Conservation (phyloP, 2,113 vertebrate species). For the Rhodinocichla rosea region DNA sequence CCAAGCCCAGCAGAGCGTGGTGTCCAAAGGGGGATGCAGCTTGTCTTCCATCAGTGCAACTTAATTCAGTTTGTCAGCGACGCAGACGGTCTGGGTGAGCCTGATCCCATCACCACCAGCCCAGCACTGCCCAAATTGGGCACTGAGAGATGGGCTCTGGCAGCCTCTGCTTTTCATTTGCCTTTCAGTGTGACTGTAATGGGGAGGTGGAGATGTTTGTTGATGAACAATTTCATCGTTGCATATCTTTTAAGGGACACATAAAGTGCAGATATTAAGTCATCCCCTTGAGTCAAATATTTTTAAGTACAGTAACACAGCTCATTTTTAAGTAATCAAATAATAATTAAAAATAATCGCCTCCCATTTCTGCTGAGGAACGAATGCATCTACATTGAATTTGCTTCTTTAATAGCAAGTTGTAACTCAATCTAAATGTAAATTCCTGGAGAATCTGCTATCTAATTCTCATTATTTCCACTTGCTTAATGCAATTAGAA, state of each 20-base stretch:
- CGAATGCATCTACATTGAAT: neutral
- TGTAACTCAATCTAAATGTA: conserved; percentile 67
- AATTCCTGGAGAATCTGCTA: conserved; percentile 58
- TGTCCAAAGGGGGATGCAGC: neutral
- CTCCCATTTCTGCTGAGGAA: conserved; percentile 22
- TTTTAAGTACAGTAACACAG: conserved; percentile 22
- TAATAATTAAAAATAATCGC: conserved; percentile 30
- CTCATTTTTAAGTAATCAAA: conserved; percentile 44
- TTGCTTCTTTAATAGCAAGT: conserved; percentile 29
- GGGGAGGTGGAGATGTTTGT: neutral
- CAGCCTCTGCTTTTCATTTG: neutral
- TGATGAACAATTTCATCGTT: neutral
- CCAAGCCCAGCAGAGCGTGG: neutral
- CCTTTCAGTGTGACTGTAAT: neutral
- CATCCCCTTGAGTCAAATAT: neutral
- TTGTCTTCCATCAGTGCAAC: neutral
- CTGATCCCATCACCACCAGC: accelerated
- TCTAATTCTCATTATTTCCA: conserved; percentile 69
- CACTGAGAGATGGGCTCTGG: neutral
- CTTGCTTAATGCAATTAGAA: conserved; percentile 67
- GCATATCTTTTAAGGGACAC: neutral
- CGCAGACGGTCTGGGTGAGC: neutral
- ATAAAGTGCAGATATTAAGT: neutral
- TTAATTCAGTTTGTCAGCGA: conserved; percentile 10
- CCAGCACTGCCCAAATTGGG: accelerated